These are phyloP conservation scores for Tenthredo amoena DNA, from an alignment of 2,888 invertebrate species.

Conservation along the genomic window DNA sequence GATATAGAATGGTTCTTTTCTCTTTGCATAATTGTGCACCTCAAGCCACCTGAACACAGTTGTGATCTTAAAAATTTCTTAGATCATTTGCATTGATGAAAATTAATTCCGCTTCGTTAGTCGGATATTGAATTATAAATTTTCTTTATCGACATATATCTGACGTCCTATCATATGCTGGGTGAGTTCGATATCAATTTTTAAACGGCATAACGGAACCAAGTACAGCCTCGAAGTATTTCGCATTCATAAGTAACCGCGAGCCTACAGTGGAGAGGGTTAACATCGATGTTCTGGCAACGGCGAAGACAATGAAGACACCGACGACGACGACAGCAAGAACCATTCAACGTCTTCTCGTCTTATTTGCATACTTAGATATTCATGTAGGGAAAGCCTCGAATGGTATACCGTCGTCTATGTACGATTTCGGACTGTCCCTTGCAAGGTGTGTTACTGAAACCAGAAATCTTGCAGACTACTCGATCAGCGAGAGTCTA, in stretches of 20 bases:
- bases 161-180: background rate
- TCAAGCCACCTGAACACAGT: background rate
- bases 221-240: background rate
- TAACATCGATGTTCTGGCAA: background rate
- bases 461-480: background rate
- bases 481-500: background rate
- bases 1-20: slow-evolving; percentile 25
- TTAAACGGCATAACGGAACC: background rate
- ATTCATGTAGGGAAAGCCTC: slow-evolving; percentile 71
- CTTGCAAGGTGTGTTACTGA: background rate
- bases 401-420: slow-evolving; percentile 56
- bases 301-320: background rate
- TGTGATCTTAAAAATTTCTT: background rate
- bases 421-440: slow-evolving; percentile 26
- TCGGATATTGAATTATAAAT: background rate
- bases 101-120: background rate
- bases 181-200: background rate
- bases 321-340: slow-evolving; percentile 19
- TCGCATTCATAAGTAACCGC: background rate
- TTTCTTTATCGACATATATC: background rate
- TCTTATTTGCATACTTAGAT: slow-evolving; percentile 73
- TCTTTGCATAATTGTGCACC: slow-evolving; percentile 5
- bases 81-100: background rate
- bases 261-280: background rate
- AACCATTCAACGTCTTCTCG: slow-evolving; percentile 64